Evolutionary conservation across 2,797 vertebrate genomes (phyloP).

Genomic region (Fistularia tabacaria): DNA sequence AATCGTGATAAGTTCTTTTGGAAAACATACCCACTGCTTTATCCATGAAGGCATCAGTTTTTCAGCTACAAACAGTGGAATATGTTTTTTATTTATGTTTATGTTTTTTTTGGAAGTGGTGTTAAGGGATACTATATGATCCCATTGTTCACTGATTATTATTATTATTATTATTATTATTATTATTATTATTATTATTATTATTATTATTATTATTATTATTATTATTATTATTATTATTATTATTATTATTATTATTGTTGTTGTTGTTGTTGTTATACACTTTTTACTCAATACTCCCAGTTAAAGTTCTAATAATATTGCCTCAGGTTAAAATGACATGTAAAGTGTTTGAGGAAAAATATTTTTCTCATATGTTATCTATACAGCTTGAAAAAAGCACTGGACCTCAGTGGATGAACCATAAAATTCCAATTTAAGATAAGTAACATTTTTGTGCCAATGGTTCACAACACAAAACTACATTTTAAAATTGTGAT

Average conservation of each 20-base stretch:
- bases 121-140: slow-evolving; percentile 38
- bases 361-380: slow-evolving; percentile 61
- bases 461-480: slow-evolving; percentile 45
- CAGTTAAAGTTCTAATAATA: slow-evolving; percentile 45
- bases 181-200: too few relatives aligned
- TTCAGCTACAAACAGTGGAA: slow-evolving; percentile 24
- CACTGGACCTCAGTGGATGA: slow-evolving; percentile 42
- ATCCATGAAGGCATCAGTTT: slow-evolving; percentile 12
- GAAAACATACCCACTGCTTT: too few relatives aligned
- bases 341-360: slow-evolving; percentile 41
- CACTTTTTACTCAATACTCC: too few relatives aligned
- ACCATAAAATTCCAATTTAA: slow-evolving; percentile 42
- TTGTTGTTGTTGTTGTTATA: too few relatives aligned
- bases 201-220: too few relatives aligned
- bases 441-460: slow-evolving; percentile 41
- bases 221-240: too few relatives aligned
- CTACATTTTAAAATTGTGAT: slow-evolving; percentile 47
- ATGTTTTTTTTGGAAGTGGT: slow-evolving; percentile 19
- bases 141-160: slow-evolving; percentile 48
- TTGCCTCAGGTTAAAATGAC: slow-evolving; percentile 53
- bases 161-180: slow-evolving; percentile 48
- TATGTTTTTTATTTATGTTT: slow-evolving; percentile 47
- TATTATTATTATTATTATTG: too few relatives aligned
- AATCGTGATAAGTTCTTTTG: too few relatives aligned
- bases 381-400: slow-evolving; percentile 44